A percentile compares a stretch with the other conserved stretches of the same genome.
phyloP scores from a whole-genome alignment of 2,797 vertebrate genomes.

The Melanotaenia boesemani region DNA sequence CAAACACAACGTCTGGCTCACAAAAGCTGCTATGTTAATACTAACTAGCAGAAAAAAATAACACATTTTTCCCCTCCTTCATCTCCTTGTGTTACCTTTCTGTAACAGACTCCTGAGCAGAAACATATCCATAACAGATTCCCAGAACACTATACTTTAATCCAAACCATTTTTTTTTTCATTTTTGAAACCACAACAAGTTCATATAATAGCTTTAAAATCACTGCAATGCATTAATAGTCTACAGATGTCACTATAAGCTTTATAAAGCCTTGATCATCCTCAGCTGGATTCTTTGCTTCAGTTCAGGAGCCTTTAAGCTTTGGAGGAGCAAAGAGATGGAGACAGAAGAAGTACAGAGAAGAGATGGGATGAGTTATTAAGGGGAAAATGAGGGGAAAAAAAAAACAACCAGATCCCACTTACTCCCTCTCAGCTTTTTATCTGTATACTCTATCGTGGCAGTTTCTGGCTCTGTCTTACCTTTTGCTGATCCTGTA shows the following conservation, averaged over 20 bases:
- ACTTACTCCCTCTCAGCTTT: conserved; percentile 27
- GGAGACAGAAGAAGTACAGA: conserved; percentile 20
- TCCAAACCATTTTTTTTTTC: neutral
- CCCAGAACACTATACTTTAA: neutral
- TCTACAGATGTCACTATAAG: conserved; percentile 13
- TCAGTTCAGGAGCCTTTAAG: conserved; percentile 68
- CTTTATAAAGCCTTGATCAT: conserved; percentile 10
- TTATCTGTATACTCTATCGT: conserved; percentile 4
- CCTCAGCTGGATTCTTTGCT: conserved; percentile 38
- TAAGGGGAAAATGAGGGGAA: conserved; percentile 12
- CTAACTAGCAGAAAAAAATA: conserved; percentile 28
- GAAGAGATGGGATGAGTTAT: conserved; percentile 23
- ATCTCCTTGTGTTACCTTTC: conserved; percentile 37
- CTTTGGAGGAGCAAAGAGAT: conserved; percentile 20
- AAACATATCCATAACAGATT: conserved; percentile 35
- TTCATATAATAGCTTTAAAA: neutral
- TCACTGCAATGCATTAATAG: neutral
- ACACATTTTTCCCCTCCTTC: conserved; percentile 13
- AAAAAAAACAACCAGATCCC: neutral
- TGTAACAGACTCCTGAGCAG: conserved; percentile 67
- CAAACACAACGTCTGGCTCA: conserved; percentile 40
- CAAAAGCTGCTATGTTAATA: conserved; percentile 59
- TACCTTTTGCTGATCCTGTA: conserved; percentile 99
- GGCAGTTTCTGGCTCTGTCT: conserved; percentile 68
- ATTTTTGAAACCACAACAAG: neutral